A percentile compares a stretch with the other conserved stretches of the same genome.
These are phyloP conservation scores for Drosophila borborema DNA, from an alignment of 2,888 invertebrate genomes.

Conservation along the genomic window DNA sequence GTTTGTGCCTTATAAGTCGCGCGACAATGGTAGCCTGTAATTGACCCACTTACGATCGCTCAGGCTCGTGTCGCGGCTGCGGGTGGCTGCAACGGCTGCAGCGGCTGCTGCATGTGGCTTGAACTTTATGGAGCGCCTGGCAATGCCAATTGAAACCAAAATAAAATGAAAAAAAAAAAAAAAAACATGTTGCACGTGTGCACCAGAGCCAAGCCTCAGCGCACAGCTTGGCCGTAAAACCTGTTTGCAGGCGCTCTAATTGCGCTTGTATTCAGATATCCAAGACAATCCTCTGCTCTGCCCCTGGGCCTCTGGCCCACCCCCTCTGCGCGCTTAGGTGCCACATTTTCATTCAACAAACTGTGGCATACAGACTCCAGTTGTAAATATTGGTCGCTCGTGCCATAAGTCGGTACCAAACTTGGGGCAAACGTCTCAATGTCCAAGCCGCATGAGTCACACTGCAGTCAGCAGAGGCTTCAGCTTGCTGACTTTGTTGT, in stretches of 20 bases:
- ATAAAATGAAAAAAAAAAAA: constrained; percentile 13
- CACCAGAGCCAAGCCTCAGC: constrained; percentile 59
- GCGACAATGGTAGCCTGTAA: constrained; percentile 74
- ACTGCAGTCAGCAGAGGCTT: constrained; percentile 19
- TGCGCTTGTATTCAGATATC: constrained; percentile 54
- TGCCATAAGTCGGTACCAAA: constrained; percentile 63
- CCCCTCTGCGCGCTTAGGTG: constrained; percentile 5
- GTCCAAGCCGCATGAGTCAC: constrained; percentile 67
- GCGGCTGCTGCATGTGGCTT: constrained; percentile 36
- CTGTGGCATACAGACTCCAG: constrained; percentile 70
- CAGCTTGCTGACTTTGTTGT: constrained; percentile 32
- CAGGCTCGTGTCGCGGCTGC: constrained; percentile 35
- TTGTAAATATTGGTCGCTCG: constrained; percentile 63
- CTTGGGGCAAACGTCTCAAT: constrained; percentile 57
- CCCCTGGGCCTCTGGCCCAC: background rate
- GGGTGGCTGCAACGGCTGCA: constrained; percentile 27
- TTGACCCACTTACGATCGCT: constrained; percentile 69
- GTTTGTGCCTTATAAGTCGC: constrained; percentile 41
- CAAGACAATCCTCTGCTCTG: constrained; percentile 3
- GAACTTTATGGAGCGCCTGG: constrained; percentile 60
- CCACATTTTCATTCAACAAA: constrained; percentile 72
- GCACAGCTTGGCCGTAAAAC: constrained; percentile 43
- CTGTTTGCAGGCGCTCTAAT: constrained; percentile 74
- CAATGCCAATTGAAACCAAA: constrained; percentile 49
- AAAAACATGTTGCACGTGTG: constrained; percentile 67